Conservation (phyloP, 2,888 invertebrate genomes). For the Lepidonotus clava region DNA sequence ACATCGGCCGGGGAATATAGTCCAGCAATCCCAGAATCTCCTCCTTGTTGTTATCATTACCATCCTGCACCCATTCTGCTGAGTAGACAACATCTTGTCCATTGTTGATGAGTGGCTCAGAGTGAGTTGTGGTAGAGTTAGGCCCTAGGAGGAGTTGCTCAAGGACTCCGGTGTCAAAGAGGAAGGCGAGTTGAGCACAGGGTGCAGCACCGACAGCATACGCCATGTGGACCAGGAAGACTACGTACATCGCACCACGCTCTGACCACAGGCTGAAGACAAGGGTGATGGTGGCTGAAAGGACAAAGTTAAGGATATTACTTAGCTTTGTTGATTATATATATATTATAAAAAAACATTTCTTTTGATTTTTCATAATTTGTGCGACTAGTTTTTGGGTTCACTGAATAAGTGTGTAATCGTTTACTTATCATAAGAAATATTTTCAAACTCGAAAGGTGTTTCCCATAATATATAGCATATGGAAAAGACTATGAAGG, state of each 20-base stretch:
- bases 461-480: no score
- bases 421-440: no score
- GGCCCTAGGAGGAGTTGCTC: constrained; percentile 28
- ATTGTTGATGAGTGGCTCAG: background rate
- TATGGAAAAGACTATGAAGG: no score
- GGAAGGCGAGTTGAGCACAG: constrained; percentile 31
- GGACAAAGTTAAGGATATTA: background rate
- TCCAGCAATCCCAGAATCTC: constrained; percentile 25
- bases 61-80: no score
- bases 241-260: background rate
- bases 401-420: no score
- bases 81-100: background rate
- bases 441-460: no score
- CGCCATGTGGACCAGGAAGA: constrained; percentile 40
- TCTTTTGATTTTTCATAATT: no score
- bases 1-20: constrained; percentile 47
- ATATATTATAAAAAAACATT: background rate
- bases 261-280: constrained; percentile 19
- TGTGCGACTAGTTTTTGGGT: no score
- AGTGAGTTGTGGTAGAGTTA: background rate
- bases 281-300: constrained; percentile 18
- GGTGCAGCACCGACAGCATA: constrained; percentile 35
- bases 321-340: background rate
- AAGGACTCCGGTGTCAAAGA: constrained; percentile 38
- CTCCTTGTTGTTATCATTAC: no score